phyloP scores from a whole-genome alignment of 2,113 vertebrate species.

The Morphnarchus princeps region DNA sequence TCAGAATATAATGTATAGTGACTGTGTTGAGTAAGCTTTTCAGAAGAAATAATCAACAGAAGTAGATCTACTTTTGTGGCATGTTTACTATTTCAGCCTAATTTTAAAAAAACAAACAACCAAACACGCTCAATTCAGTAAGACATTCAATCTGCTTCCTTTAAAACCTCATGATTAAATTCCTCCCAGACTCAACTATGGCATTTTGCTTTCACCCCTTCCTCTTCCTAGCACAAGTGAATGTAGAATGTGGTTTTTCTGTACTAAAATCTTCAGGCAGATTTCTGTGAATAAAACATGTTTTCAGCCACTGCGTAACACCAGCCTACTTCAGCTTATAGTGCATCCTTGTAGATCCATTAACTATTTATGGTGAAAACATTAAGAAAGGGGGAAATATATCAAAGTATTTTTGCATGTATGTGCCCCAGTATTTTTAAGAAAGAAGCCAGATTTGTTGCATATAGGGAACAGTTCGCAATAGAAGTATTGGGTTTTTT shows the following conservation, averaged over 20 bases:
- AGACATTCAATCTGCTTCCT: neutral
- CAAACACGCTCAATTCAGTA: neutral
- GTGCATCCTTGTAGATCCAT: neutral
- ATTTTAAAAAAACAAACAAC: neutral
- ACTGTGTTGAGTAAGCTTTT: neutral
- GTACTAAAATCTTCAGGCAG: neutral
- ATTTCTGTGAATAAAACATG: slow-evolving; percentile 1
- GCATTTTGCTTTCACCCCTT: neutral
- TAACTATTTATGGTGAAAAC: neutral
- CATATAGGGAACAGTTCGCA: neutral
- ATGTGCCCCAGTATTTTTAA: neutral
- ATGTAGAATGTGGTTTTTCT: neutral
- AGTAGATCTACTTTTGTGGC: neutral
- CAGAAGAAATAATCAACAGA: neutral
- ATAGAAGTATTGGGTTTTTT: neutral
- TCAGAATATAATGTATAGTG: neutral
- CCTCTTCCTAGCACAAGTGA: neutral
- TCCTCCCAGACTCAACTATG: neutral
- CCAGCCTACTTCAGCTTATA: neutral
- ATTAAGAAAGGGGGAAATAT: neutral
- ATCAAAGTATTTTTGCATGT: slow-evolving; percentile 30
- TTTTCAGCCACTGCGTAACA: neutral
- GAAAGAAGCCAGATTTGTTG: neutral
- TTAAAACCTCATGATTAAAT: neutral
- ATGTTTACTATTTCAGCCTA: neutral